Evolutionary conservation across 2,113 vertebrate genomes (phyloP).

Genomic region (Phoenicopterus ruber): DNA sequence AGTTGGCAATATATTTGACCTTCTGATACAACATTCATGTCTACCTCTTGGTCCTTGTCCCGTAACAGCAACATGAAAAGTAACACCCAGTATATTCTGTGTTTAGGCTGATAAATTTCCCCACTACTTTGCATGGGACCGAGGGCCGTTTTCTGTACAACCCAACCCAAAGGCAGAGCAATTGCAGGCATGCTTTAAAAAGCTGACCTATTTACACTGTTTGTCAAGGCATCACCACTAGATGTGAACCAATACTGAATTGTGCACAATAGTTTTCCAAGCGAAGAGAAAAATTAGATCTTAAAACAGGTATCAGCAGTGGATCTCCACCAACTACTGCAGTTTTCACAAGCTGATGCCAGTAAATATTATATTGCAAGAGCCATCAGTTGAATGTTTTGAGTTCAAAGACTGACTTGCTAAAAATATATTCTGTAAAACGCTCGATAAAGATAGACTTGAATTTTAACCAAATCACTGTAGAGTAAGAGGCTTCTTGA

Average conservation of each 20-base stretch:
- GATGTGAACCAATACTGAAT: background rate
- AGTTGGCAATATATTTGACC: background rate
- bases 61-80: background rate
- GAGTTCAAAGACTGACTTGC: background rate
- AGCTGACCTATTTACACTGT: background rate
- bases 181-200: background rate
- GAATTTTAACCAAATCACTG: constrained; percentile 11
- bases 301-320: background rate
- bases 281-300: background rate
- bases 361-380: background rate
- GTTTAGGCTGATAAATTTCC: background rate
- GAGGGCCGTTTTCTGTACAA: background rate
- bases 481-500: background rate
- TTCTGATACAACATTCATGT: background rate
- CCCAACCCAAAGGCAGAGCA: background rate
- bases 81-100: background rate
- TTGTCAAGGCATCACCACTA: background rate
- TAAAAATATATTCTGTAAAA: constrained; percentile 25
- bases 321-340: background rate
- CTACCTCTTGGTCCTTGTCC: background rate
- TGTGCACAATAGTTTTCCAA: background rate
- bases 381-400: background rate
- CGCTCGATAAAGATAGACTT: background rate
- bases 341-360: background rate
- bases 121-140: background rate